Percentiles rank a stretch among this genome's conserved stretches.
phyloP scores from a whole-genome alignment of 2,888 invertebrate species.

The Dynastes hyllus region DNA sequence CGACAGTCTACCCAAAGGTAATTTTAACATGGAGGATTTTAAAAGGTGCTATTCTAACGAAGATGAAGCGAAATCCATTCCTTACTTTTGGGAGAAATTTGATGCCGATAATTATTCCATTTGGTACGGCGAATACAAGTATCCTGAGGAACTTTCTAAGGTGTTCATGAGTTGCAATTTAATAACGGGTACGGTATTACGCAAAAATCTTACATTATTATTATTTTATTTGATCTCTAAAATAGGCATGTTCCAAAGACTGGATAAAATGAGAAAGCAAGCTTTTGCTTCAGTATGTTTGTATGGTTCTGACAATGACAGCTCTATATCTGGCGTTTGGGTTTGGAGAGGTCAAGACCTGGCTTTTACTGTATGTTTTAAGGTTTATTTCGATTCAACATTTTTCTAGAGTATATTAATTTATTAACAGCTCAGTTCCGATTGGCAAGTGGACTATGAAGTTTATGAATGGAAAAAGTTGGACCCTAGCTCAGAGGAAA shows the following conservation, averaged over 20 bases:
- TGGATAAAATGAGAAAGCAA: slow-evolving; percentile 98
- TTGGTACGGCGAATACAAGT: slow-evolving; percentile 98
- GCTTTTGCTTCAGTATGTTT: slow-evolving; percentile 95
- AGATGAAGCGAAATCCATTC: slow-evolving; percentile 92
- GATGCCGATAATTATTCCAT: slow-evolving; percentile 97
- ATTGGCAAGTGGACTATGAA: slow-evolving; percentile 98
- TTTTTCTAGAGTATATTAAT: neutral
- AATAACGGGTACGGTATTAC: slow-evolving; percentile 75
- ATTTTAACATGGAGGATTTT: slow-evolving; percentile 97
- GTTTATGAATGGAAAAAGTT: slow-evolving; percentile 94
- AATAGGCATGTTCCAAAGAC: slow-evolving; percentile 96
- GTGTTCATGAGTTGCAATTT: slow-evolving; percentile 99
- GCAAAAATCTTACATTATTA: neutral
- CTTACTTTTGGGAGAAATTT: slow-evolving; percentile 99
- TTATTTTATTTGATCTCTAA: neutral
- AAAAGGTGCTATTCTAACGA: slow-evolving; percentile 98
- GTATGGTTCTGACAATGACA: slow-evolving; percentile 94
- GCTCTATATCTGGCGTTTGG: slow-evolving; percentile 97
- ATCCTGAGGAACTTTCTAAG: slow-evolving; percentile 91
- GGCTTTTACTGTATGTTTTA: slow-evolving; percentile 81
- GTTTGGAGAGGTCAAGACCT: slow-evolving; percentile 97
- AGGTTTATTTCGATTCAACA: slow-evolving; percentile 22
- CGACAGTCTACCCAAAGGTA: slow-evolving; percentile 90
- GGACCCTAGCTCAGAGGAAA: slow-evolving; percentile 84
- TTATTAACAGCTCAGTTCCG: slow-evolving; percentile 80